Conservation (phyloP, 2,888 invertebrate genomes). For the Drosophila recens region DNA sequence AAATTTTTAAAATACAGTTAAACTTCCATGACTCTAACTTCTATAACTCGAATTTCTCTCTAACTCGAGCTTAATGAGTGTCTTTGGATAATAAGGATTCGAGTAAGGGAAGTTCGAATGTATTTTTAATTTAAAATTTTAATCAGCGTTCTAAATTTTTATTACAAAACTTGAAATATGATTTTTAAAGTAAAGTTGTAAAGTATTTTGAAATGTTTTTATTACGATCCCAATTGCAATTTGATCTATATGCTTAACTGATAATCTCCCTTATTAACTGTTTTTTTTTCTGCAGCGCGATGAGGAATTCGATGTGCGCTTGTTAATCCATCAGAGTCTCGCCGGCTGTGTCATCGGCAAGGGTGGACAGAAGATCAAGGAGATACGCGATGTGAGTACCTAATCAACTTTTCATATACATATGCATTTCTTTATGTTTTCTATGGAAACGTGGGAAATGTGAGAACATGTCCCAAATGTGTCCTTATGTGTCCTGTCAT, state of each 20-base stretch:
- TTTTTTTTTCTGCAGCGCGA: constrained; percentile 85
- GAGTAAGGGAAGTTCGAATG: too few species aligned
- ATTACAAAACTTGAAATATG: too few species aligned
- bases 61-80: too few species aligned
- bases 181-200: too few species aligned
- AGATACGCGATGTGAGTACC: constrained; percentile 96
- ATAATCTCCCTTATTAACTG: constrained; percentile 15
- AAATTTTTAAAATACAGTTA: too few species aligned
- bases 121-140: too few species aligned
- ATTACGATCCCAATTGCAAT: background rate
- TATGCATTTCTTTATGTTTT: background rate
- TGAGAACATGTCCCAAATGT: constrained; percentile 17
- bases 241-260: background rate
- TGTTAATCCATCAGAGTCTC: constrained; percentile 98
- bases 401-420: background rate
- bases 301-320: constrained; percentile 94
- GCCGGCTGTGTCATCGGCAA: constrained; percentile 99
- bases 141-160: too few species aligned
- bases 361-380: constrained; percentile 98
- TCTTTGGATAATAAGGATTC: too few species aligned
- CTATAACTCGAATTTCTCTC: too few species aligned
- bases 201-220: too few species aligned
- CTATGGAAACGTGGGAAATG: constrained; percentile 29
- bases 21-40: too few species aligned
- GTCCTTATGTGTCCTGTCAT: constrained; percentile 22